Evolutionary conservation across 2,888 invertebrate species (phyloP).

Genomic region (Oegoconia quadripuncta): DNA sequence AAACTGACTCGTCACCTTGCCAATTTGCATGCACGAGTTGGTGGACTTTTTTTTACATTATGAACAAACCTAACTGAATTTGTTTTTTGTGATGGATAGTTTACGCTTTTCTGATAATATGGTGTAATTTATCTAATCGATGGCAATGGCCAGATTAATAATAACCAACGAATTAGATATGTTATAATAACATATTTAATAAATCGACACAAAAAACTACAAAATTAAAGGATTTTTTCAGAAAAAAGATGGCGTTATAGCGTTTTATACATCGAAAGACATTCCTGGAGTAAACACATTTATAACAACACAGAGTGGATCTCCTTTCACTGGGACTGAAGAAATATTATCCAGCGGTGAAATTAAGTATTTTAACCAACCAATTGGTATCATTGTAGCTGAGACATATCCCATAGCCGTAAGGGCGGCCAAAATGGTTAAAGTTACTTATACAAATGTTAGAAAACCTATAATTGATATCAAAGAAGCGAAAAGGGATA

Average conservation of each 20-base stretch:
- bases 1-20: too few relatives aligned
- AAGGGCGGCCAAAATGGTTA: conserved; percentile 75
- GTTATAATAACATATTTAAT: too few relatives aligned
- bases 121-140: too few relatives aligned
- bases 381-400: conserved; percentile 75
- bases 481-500: conserved; percentile 37
- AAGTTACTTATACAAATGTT: conserved; percentile 68
- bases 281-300: conserved; percentile 82
- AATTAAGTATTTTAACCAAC: conserved; percentile 46
- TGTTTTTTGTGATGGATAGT: too few relatives aligned
- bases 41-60: too few relatives aligned
- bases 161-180: too few relatives aligned
- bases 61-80: too few relatives aligned
- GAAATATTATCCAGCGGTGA: conserved; percentile 63
- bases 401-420: conserved; percentile 70
- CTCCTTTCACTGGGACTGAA: conserved; percentile 32
- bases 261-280: conserved; percentile 81
- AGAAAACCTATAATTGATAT: conserved; percentile 44
- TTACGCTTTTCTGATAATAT: too few relatives aligned
- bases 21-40: too few relatives aligned
- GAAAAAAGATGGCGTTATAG: conserved; percentile 81
- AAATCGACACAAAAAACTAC: too few relatives aligned
- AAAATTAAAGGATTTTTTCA: conserved; percentile 38
- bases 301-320: conserved; percentile 32
- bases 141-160: too few relatives aligned